phyloP scores from a whole-genome alignment of 1,140 invertebrate species.

The Lasaia peninsularis region DNA sequence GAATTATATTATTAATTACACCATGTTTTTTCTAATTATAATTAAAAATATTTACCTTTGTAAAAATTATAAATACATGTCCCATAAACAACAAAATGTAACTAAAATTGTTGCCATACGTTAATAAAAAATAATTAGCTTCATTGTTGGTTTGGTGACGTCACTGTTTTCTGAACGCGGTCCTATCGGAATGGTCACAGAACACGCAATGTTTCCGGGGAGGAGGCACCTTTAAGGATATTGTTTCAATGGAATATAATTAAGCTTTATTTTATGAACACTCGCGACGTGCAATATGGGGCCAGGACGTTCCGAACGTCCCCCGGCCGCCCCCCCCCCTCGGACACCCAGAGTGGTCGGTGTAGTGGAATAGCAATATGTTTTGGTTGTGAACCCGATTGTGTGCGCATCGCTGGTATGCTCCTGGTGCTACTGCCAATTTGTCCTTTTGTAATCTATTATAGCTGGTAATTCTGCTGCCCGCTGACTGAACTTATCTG shows the following conservation, averaged over 20 bases:
- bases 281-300: constrained; percentile 30
- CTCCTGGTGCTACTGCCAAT: constrained; percentile 24
- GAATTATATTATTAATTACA: too few species aligned
- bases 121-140: too few species aligned
- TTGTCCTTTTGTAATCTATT: constrained; percentile 21
- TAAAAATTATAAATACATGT: too few species aligned
- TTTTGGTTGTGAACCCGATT: constrained; percentile 16
- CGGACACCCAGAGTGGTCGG: constrained; percentile 54
- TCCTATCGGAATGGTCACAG: not conserved
- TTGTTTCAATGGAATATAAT: constrained; percentile 54
- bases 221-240: constrained; percentile 17
- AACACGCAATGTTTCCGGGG: too few species aligned
- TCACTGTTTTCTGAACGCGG: too few species aligned
- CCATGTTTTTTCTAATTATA: too few species aligned
- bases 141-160: too few species aligned
- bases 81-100: too few species aligned
- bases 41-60: too few species aligned
- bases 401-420: constrained; percentile 9
- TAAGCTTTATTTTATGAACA: constrained; percentile 28
- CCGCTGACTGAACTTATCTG: too few species aligned
- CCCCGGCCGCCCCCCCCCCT: constrained; percentile 21
- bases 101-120: too few species aligned
- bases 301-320: constrained; percentile 14
- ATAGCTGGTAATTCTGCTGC: too few species aligned
- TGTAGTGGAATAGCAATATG: constrained; percentile 38